Percentiles rank a stretch among this genome's conserved stretches.
These are phyloP conservation scores for Vanacampus margaritifer DNA, from an alignment of 2,113 vertebrate species.

Conservation along the genomic window DNA sequence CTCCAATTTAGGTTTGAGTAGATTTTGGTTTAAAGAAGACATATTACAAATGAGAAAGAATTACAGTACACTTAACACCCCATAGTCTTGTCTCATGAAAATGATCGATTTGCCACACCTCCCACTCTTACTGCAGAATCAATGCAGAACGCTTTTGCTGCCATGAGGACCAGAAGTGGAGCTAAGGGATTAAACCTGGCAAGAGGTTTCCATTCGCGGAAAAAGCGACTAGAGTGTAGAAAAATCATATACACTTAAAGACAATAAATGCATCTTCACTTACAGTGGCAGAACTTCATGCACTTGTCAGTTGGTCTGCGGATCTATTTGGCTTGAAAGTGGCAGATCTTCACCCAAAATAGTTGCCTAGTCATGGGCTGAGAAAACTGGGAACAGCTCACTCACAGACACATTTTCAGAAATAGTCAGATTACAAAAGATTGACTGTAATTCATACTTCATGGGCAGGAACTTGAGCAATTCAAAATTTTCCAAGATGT, in stretches of 20 bases:
- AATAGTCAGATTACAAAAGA: too few species aligned
- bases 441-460: too few species aligned
- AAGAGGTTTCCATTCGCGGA: too few species aligned
- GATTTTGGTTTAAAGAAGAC: background rate
- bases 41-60: background rate
- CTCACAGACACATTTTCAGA: too few species aligned
- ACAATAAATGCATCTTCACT: too few species aligned
- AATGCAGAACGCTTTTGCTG: background rate
- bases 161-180: too few species aligned
- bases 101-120: background rate
- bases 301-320: background rate
- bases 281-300: background rate
- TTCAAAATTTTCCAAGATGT: background rate
- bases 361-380: too few species aligned
- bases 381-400: too few species aligned
- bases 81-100: background rate
- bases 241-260: too few species aligned
- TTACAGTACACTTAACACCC: background rate
- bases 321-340: background rate
- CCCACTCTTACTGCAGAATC: background rate
- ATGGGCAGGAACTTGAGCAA: too few species aligned
- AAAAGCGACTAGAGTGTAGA: too few species aligned
- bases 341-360: too few species aligned
- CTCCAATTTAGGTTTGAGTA: background rate
- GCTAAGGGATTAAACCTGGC: background rate